Percentiles rank a stretch among this genome's conserved stretches.
Evolutionary conservation across 2,113 vertebrate species (phyloP).

Genomic region (Ibidorhyncha struthersii): DNA sequence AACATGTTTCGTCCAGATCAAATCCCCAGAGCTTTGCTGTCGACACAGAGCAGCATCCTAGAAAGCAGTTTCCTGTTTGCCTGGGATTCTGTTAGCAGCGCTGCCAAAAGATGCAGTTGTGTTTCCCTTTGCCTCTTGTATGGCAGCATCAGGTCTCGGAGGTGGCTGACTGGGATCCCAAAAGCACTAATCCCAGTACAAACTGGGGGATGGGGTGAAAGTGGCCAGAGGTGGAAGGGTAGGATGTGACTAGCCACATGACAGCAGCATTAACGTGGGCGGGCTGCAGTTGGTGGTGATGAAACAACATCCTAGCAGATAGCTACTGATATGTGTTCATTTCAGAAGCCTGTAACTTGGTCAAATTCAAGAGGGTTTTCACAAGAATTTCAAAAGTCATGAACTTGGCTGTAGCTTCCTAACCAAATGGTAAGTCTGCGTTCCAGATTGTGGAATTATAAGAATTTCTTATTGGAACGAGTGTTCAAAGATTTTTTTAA

Average conservation of each 20-base stretch:
- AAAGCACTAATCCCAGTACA: background rate
- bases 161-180: background rate
- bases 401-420: background rate
- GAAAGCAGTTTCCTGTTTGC: slow-evolving; percentile 41
- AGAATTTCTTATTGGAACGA: background rate
- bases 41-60: background rate
- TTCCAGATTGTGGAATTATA: background rate
- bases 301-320: background rate
- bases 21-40: slow-evolving; percentile 1
- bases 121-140: background rate
- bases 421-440: background rate
- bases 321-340: background rate
- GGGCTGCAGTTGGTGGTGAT: background rate
- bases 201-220: background rate
- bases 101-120: slow-evolving; percentile 3
- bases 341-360: background rate
- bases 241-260: background rate
- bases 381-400: background rate
- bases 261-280: background rate
- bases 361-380: background rate
- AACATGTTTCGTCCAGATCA: background rate
- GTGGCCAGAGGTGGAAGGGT: background rate
- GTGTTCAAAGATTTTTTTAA: background rate
- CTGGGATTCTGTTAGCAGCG: background rate
- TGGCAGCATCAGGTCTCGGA: background rate